Evolutionary conservation across 2,888 invertebrate species (phyloP), one percentile per base, ranked within the genome.

Genomic region (Therioaphis trifolii): DNA sequence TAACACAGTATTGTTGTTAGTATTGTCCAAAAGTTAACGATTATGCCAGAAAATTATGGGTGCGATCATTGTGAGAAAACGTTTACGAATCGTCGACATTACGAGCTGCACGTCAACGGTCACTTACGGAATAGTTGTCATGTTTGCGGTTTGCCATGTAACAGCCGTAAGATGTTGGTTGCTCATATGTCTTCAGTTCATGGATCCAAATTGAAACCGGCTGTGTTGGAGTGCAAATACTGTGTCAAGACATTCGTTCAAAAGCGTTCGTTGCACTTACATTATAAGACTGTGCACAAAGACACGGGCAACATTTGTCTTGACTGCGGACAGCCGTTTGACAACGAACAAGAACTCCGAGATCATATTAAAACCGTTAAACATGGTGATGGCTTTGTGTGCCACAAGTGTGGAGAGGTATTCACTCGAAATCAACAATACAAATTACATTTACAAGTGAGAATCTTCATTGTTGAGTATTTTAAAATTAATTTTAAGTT

Each of bases 181-280:
- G 9, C 52, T 4, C 82, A 82, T 15, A 74, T 82, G 82, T 46
- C 72, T 14, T 9, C 82, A 21, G n/a, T 9, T 7, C 82, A 82
- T 14, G 63, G 63, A n/a, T 52, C 72, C 0, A 63, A 63, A 27
- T 66, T 66, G 63, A 49, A 74, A 7, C 40, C 82, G 4, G 15
- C 35, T 3, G 2, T 40, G 24, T 66, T 82, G 18, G 49, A 52
- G 5, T 82, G 82, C n/a, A 63, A 72, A 18, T 63, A 58, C 27
- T 82, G 82, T 66, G n/a, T 46, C 21, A 82, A 82, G 40, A 82
- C 82, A 12, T 82, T 82, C 52, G 82, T 82, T 49, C 82, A 82
- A 40, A 74, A 72, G 66, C 82, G 82, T 40, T 82, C 82, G 12
- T 49, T 82, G 27, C 52, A 74, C 40, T 40, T 46, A 5, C 82